Percentiles rank a stretch among this genome's conserved stretches.
phyloP scores from a whole-genome alignment of 64 coral and sea anemone species.

The Acropora yongei region DNA sequence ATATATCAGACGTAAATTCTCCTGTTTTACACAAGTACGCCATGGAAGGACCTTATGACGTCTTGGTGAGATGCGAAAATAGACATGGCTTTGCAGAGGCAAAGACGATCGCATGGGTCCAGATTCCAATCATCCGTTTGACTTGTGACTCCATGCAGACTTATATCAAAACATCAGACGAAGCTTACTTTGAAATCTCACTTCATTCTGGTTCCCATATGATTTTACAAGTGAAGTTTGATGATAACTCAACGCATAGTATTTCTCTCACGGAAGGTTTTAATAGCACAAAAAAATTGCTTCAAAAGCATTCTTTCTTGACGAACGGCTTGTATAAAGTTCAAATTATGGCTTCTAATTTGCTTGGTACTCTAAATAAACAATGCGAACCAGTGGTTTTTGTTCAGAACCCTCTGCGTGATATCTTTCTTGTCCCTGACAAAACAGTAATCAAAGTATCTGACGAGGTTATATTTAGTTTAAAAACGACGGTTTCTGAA shows the following conservation, averaged over 20 bases:
- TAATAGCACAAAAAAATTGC: neutral
- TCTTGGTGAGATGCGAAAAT: conserved; percentile 37
- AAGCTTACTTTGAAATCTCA: conserved; percentile 8
- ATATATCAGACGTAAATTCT: conserved; percentile 19
- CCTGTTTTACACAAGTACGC: conserved; percentile 43
- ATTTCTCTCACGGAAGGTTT: neutral
- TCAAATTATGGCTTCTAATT: neutral
- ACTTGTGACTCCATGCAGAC: conserved; percentile 2
- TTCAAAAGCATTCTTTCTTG: neutral
- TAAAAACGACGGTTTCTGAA: neutral
- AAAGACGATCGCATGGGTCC: conserved; percentile 27
- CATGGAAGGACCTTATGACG: conserved; percentile 2
- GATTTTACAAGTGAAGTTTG: neutral
- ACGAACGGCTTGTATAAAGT: neutral
- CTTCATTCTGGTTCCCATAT: conserved; percentile 18
- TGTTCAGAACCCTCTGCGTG: conserved; percentile 26
- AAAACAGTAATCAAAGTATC: neutral
- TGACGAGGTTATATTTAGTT: neutral
- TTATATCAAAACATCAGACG: neutral
- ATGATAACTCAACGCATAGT: neutral
- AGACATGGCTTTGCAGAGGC: conserved; percentile 10
- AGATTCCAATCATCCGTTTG: conserved; percentile 40
- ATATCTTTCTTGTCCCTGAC: conserved; percentile 5
- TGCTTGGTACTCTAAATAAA: neutral
- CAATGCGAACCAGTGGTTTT: neutral